Conservation (phyloP, 2,113 vertebrate species). For the Gymnocephalus cernua region DNA sequence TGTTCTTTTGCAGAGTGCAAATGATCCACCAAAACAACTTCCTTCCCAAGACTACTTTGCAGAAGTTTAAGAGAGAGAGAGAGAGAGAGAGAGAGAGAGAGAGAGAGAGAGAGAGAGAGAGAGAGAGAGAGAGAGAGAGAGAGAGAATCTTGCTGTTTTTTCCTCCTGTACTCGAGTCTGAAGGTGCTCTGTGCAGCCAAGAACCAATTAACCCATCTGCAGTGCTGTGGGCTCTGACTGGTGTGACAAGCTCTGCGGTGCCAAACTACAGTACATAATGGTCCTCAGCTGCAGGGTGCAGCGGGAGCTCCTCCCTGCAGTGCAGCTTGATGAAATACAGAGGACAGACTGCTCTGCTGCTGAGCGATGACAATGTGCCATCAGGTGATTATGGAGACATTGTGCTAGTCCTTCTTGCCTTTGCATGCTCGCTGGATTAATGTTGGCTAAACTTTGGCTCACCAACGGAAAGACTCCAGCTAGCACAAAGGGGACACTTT, state of each 20-base stretch:
- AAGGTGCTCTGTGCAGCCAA: slow-evolving; percentile 44
- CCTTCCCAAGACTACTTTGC: too few species aligned
- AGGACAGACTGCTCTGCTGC: slow-evolving; percentile 26
- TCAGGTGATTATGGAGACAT: slow-evolving; percentile 35
- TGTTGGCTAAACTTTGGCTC: slow-evolving; percentile 9
- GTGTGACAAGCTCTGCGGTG: slow-evolving; percentile 50
- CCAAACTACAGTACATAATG: slow-evolving; percentile 48
- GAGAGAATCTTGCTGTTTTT: neutral
- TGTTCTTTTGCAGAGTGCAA: too few species aligned
- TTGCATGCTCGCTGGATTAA: slow-evolving; percentile 9
- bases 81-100: neutral
- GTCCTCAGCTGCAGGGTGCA: slow-evolving; percentile 30
- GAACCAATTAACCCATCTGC: slow-evolving; percentile 70
- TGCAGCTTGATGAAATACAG: slow-evolving; percentile 26
- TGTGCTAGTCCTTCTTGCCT: slow-evolving; percentile 23
- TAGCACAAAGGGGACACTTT: neutral
- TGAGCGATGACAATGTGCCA: slow-evolving; percentile 35
- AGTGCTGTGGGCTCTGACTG: slow-evolving; percentile 42
- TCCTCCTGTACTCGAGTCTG: slow-evolving; percentile 8
- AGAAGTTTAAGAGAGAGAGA: neutral
- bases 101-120: neutral
- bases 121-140: neutral
- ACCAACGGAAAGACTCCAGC: neutral
- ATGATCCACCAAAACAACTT: too few species aligned
- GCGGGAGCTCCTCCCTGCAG: slow-evolving; percentile 45